A percentile compares a stretch with the other conserved stretches of the same genome.
Evolutionary conservation across 2,888 invertebrate genomes (phyloP).

Genomic region (Patella pellucida): DNA sequence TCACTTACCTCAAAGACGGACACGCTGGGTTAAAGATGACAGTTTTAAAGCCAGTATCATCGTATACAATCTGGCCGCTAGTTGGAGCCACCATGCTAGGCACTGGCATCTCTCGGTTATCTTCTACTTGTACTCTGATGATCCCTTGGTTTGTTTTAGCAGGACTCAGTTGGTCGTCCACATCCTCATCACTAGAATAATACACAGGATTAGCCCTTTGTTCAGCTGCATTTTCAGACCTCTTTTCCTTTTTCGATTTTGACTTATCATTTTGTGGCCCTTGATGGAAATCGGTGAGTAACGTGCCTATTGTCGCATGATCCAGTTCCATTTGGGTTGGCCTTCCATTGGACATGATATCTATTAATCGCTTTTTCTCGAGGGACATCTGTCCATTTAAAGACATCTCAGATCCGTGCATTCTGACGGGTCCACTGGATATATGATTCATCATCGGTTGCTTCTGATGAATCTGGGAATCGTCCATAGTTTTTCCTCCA

Average conservation of each 20-base stretch:
- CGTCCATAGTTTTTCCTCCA: constrained; percentile 10
- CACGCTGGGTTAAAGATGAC: background rate
- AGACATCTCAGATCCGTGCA: background rate
- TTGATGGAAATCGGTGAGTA: background rate
- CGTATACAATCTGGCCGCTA: background rate
- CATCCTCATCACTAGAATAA: constrained; percentile 35
- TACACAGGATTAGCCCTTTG: constrained; percentile 33
- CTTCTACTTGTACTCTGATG: background rate
- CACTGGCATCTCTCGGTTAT: background rate
- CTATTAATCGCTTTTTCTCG: background rate
- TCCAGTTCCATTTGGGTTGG: background rate
- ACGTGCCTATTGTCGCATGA: background rate
- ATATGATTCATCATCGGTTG: constrained; percentile 13
- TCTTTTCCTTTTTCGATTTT: background rate
- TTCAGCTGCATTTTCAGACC: constrained; percentile 9
- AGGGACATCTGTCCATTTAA: background rate
- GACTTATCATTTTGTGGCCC: constrained; percentile 13
- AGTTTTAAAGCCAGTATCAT: background rate
- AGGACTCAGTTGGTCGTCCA: constrained; percentile 10
- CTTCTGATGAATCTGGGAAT: constrained; percentile 10
- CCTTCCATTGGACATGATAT: background rate
- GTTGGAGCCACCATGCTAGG: background rate
- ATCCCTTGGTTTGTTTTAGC: background rate
- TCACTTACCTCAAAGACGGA: background rate
- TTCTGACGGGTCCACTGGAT: background rate